These are phyloP conservation scores for Trialeurodes vaporariorum DNA, from an alignment of 1,140 invertebrate species.

Conservation along the genomic window DNA sequence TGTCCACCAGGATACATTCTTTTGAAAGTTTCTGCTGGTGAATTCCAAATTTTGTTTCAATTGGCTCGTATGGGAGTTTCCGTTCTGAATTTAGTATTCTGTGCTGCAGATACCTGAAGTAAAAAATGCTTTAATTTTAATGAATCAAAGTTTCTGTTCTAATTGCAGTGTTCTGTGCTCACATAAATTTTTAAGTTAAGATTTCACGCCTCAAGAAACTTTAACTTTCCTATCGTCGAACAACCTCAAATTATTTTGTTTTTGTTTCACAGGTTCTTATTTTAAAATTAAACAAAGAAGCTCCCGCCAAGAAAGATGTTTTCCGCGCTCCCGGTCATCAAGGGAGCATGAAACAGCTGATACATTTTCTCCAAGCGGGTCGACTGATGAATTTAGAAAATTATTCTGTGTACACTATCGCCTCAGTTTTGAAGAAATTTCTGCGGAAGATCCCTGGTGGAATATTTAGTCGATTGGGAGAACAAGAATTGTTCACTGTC, in stretches of 20 bases:
- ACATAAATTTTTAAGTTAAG: no score
- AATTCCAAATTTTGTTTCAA: no score
- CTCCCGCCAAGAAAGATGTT: conserved; percentile 80
- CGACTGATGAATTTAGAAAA: conserved; percentile 94
- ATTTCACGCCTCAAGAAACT: no score
- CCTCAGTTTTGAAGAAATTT: conserved; percentile 95
- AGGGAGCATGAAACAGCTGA: conserved; percentile 89
- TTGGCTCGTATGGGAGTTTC: no score
- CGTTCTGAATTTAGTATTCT: no score
- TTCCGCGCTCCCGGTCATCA: conserved; percentile 90
- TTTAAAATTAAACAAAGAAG: conserved; percentile 89
- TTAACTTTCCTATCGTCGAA: no score
- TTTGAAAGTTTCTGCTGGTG: no score
- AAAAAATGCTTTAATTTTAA: no score
- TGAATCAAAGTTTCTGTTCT: no score
- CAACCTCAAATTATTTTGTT: conserved; percentile 12
- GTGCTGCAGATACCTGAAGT: no score
- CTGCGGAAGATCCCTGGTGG: conserved; percentile 94
- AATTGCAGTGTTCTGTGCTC: no score
- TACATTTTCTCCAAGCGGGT: conserved; percentile 88
- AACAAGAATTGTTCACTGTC: conserved; percentile 79
- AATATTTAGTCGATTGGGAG: conserved; percentile 81
- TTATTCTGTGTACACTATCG: conserved; percentile 96
- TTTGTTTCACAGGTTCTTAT: conserved; percentile 60
- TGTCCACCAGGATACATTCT: no score